phyloP scores from a whole-genome alignment of 2,113 vertebrate species.

The Morone saxatilis region DNA sequence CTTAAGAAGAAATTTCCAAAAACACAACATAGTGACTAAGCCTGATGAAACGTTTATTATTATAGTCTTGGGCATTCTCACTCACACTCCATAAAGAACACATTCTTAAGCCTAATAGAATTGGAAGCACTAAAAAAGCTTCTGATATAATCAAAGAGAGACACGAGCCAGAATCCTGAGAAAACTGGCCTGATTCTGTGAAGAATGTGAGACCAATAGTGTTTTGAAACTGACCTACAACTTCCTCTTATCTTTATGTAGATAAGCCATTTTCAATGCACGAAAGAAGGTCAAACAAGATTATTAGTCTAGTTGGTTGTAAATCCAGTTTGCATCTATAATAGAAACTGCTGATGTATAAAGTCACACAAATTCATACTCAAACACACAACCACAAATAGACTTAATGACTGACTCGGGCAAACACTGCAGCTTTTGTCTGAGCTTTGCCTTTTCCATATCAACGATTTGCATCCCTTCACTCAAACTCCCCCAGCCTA shows the following conservation, averaged over 20 bases:
- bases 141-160: slow-evolving; percentile 12
- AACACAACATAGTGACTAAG: not conserved
- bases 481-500: slow-evolving; percentile 68
- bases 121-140: not conserved
- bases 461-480: slow-evolving; percentile 76
- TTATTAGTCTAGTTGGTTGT: not conserved
- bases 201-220: not conserved
- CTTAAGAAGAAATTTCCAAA: not conserved
- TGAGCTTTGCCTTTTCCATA: slow-evolving; percentile 65
- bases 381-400: slow-evolving; percentile 44
- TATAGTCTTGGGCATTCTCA: not conserved
- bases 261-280: not conserved
- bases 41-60: slow-evolving; percentile 3
- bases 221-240: slow-evolving; percentile 9
- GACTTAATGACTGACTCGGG: slow-evolving; percentile 46
- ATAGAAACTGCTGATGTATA: slow-evolving; percentile 1
- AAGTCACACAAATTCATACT: slow-evolving; percentile 12
- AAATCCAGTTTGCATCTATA: slow-evolving; percentile 18
- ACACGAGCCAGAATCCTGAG: slow-evolving; percentile 15
- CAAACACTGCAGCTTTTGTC: slow-evolving; percentile 74
- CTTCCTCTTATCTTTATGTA: not conserved
- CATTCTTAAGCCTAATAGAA: not conserved
- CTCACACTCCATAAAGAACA: slow-evolving; percentile 4
- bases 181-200: not conserved
- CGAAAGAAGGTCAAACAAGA: not conserved